Evolutionary conservation across 2,888 invertebrate species (phyloP).

Genomic region (Andrena marginata): DNA sequence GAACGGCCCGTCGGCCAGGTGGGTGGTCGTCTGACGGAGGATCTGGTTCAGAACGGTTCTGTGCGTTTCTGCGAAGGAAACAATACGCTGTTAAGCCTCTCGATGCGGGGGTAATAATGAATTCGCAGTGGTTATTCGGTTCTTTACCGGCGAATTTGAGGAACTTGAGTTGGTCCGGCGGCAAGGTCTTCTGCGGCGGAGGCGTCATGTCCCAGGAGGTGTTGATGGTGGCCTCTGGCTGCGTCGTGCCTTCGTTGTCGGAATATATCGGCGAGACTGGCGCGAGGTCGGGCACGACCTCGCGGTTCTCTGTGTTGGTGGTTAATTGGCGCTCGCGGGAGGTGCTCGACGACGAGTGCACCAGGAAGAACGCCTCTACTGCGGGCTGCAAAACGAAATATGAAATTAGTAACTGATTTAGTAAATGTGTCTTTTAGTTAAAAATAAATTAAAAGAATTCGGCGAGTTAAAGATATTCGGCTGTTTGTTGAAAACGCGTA

Average conservation of each 20-base stretch:
- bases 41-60: slow-evolving; percentile 96
- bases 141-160: slow-evolving; percentile 90
- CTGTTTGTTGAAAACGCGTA: too few species aligned
- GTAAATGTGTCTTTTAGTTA: too few species aligned
- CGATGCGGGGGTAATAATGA: too few species aligned
- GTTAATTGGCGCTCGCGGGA: slow-evolving; percentile 72
- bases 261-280: slow-evolving; percentile 82
- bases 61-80: slow-evolving; percentile 89
- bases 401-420: too few species aligned
- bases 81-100: not conserved
- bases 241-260: slow-evolving; percentile 78
- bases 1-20: slow-evolving; percentile 94
- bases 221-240: slow-evolving; percentile 73
- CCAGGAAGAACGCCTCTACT: slow-evolving; percentile 96
- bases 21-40: slow-evolving; percentile 91
- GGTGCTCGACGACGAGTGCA: slow-evolving; percentile 90
- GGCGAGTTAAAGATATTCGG: too few species aligned
- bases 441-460: too few species aligned
- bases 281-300: slow-evolving; percentile 81
- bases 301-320: slow-evolving; percentile 77
- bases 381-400: slow-evolving; percentile 87
- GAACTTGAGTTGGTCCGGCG: slow-evolving; percentile 91
- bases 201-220: slow-evolving; percentile 80
- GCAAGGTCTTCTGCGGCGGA: slow-evolving; percentile 82
- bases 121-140: too few species aligned